phyloP scores from a whole-genome alignment of 1,140 invertebrate species.

The Drosophila kohkoa region DNA sequence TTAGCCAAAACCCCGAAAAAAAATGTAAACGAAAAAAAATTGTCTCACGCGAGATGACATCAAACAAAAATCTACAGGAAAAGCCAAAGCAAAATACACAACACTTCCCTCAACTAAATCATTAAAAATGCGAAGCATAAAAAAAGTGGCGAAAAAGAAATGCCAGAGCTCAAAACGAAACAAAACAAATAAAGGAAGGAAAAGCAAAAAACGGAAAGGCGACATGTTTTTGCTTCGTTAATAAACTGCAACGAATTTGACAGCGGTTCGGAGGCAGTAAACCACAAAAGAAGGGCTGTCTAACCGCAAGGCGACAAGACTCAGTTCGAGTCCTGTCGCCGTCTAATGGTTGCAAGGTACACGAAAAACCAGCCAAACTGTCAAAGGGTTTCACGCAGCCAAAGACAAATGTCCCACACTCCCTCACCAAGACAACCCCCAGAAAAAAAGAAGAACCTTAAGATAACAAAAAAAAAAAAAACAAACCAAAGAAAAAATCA shows the following conservation, averaged over 20 bases:
- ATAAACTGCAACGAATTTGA: slow-evolving; percentile 76
- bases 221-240: slow-evolving; percentile 78
- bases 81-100: slow-evolving; percentile 20
- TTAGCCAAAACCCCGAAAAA: slow-evolving; percentile 51
- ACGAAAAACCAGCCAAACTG: slow-evolving; percentile 55
- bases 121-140: slow-evolving; percentile 60
- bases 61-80: slow-evolving; percentile 59
- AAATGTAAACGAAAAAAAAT: slow-evolving; percentile 28
- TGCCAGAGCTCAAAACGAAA: slow-evolving; percentile 8
- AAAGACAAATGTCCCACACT: slow-evolving; percentile 24
- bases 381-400: slow-evolving; percentile 61
- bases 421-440: neutral
- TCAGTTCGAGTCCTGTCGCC: slow-evolving; percentile 4
- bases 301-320: slow-evolving; percentile 67
- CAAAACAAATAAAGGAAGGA: slow-evolving; percentile 34
- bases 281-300: slow-evolving; percentile 61
- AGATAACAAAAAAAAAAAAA: slow-evolving; percentile 11
- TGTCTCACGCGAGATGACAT: slow-evolving; percentile 63
- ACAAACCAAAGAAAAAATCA: slow-evolving; percentile 62
- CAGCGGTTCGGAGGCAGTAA: slow-evolving; percentile 14
- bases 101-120: slow-evolving; percentile 57
- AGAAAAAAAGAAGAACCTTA: slow-evolving; percentile 23
- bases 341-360: slow-evolving; percentile 61
- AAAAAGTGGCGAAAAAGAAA: slow-evolving; percentile 25
- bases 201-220: slow-evolving; percentile 65